Evolutionary conservation across 2,888 invertebrate species (phyloP), one percentile per base, ranked within the genome.

Genomic region (Pandemis corylana): DNA sequence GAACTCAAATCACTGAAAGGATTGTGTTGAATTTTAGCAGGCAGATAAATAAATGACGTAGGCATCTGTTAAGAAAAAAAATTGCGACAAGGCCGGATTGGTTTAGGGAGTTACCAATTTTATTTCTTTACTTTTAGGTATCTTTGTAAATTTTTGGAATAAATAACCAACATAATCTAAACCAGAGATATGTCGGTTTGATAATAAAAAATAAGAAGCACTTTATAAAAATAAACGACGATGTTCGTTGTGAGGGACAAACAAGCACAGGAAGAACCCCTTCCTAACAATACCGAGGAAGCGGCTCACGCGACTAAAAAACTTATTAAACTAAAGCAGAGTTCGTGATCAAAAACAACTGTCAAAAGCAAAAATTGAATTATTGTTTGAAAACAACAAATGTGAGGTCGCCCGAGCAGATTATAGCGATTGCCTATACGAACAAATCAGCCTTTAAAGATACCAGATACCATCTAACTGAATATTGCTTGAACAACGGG

Each of bases 301-400:
- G 59, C 53, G 36, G 7, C 12, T 51, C 67, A 67, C 67, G 67
- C 65, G 65, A 49, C 46, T 20, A 64, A 65, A 65, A 49, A 65
- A 71, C 44, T 70, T 70, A 71, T 56, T 71, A 46, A 56, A 72
- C 66, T 66, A 65, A 65, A 66, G 15, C 71, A 56, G 62, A 64
- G 53, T 65, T 56, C 67, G 67, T 67, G 67, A 71, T 65, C 56
- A 44, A 65, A 67, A 72, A 72, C 66, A 66, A 66, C 56, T 42
- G 56, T 63, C 41, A 53, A 7, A 13, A 68, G 61, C 64, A 66
- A 59, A 59, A 59, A 61, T 72, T 72, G 51, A 72, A 67, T 67
- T 59, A 72, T 72, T n/a, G 66, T 61, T 41, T 46, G 72, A 67
- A 67, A 67, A 66, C 66, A 66, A 66, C 61, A 41, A 53, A 69